These are phyloP conservation scores for Fragum whitleyi DNA, from an alignment of 2,888 invertebrate genomes.

Conservation along the genomic window DNA sequence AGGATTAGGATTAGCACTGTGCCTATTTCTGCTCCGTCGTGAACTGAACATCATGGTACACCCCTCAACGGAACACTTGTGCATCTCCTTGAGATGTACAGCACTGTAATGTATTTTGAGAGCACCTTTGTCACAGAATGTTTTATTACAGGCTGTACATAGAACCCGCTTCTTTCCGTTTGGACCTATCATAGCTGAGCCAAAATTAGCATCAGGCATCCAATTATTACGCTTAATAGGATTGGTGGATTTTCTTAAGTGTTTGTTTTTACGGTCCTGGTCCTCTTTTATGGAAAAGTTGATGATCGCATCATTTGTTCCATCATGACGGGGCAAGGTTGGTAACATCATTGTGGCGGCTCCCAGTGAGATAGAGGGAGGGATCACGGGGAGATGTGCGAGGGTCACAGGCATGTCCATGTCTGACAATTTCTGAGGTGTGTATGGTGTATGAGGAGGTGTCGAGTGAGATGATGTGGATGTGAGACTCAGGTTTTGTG, in stretches of 20 bases:
- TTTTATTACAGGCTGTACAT: slow-evolving; percentile 99
- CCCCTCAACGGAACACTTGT: slow-evolving; percentile 99
- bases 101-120: slow-evolving; percentile 99
- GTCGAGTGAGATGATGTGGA: slow-evolving; percentile 74
- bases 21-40: slow-evolving; percentile 96
- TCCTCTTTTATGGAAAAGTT: slow-evolving; percentile 79
- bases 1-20: slow-evolving; percentile 99
- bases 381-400: slow-evolving; percentile 56
- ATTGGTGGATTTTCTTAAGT: slow-evolving; percentile 85
- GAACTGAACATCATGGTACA: slow-evolving; percentile 99
- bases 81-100: slow-evolving; percentile 99
- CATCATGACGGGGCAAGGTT: slow-evolving; percentile 58
- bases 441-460: slow-evolving; percentile 69
- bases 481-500: slow-evolving; percentile 75
- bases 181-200: slow-evolving; percentile 82
- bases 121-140: slow-evolving; percentile 99
- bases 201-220: slow-evolving; percentile 84
- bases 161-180: slow-evolving; percentile 95
- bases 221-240: slow-evolving; percentile 86
- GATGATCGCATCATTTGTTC: slow-evolving; percentile 71
- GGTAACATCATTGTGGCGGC: slow-evolving; percentile 68
- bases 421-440: slow-evolving; percentile 64
- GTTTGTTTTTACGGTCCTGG: slow-evolving; percentile 80
- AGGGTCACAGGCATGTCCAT: slow-evolving; percentile 61
- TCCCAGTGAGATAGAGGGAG: slow-evolving; percentile 51